phyloP scores from a whole-genome alignment of 53 echinoderm and acorn worm genomes.

The Zoroaster sp. region DNA sequence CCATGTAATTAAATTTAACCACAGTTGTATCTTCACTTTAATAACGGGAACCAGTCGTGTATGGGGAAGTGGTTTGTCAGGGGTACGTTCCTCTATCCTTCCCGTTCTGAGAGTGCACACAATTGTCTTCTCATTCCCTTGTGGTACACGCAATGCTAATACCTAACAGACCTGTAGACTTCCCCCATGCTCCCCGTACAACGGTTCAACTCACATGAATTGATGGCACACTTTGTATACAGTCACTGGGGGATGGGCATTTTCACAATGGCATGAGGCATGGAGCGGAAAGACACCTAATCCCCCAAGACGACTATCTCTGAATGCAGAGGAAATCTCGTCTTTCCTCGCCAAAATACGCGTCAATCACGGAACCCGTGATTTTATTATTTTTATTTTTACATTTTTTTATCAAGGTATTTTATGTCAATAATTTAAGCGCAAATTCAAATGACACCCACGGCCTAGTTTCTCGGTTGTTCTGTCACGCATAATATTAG shows the following conservation, averaged over 20 bases:
- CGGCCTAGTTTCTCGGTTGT: too few species aligned
- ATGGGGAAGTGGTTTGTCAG: too few species aligned
- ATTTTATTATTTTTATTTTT: not conserved
- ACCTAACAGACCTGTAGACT: not conserved
- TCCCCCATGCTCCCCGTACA: not conserved
- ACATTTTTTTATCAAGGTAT: too few species aligned
- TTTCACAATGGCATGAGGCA: constrained; percentile 23
- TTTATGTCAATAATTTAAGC: too few species aligned
- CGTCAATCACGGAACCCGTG: not conserved
- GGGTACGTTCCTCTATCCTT: not conserved
- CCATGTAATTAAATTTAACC: too few species aligned
- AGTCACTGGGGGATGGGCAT: not conserved
- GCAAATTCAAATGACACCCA: too few species aligned
- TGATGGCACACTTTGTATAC: not conserved
- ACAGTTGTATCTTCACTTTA: too few species aligned
- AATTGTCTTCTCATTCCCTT: not conserved
- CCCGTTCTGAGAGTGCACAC: too few species aligned
- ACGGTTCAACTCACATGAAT: not conserved
- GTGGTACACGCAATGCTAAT: not conserved
- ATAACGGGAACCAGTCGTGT: too few species aligned
- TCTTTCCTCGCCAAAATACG: not conserved
- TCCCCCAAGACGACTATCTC: not conserved
- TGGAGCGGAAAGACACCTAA: constrained; percentile 38
- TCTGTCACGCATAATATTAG: too few species aligned
- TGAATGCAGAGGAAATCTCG: constrained; percentile 27